Base-by-base conservation (phyloP, 2,113 vertebrate genomes). In the Amphilophus citrinellus region DNA sequence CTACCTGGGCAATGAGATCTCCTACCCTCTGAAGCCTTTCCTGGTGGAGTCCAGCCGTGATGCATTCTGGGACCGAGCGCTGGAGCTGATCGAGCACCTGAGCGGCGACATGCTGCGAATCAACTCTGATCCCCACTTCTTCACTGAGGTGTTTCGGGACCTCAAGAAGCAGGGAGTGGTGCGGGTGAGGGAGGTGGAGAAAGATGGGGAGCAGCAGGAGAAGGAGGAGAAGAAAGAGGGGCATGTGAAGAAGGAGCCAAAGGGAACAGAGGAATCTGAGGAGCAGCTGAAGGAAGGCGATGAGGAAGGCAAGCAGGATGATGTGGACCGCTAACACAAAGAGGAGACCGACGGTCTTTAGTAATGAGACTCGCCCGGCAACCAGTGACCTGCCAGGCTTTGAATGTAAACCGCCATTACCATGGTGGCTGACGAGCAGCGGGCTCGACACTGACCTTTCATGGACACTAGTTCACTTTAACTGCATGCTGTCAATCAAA, bases 1-100 rank as follows among this genome's bases (percentile, higher is more conserved):
- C 62, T 98, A 98, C 93, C 96, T 98, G 96, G 98, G 98, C 93
- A 97, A 98, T 80, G 98, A 98, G 94, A 98, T 98, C 93, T 98
- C 98, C 18, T 98, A 98, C 93, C 98, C 98, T 0, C 97, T 98
- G 66, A 98, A 98, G 92, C 98, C 98, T 80, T 98, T 98, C 92
- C 96, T 98, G 44, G 97, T 97, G 91, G 98, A 98, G 93, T 95
- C 96, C 84, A 97, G 97, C 95, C 97, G 98, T 89, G 97, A 97
- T 92, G 96, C 96, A 88, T 98, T 98, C 95, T 98, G 97, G 98
- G 97, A 98, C 78, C 95, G 98, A 88, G 97, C 97, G 58, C 96
- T 98, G 90, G 94, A 96, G 89, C 96, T 98, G 93, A 98, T 98
- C 89, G 96, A 97, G 89, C 95, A 93, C 87, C 96, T 97, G 91